Percentiles rank a stretch among this genome's conserved stretches.
phyloP scores from a whole-genome alignment of 2,888 invertebrate genomes.

The Anticlea derivata region DNA sequence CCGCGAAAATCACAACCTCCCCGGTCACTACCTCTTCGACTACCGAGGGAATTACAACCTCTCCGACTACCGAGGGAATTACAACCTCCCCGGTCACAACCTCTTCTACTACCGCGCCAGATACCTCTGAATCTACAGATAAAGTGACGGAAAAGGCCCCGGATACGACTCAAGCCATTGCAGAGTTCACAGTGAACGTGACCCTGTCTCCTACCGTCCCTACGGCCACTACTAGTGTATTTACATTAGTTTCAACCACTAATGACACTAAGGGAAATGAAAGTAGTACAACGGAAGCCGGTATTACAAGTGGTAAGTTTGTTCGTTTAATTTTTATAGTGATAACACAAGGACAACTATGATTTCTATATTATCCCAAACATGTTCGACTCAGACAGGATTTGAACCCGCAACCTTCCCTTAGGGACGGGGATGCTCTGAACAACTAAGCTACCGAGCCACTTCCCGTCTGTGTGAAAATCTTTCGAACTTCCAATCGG shows the following conservation, averaged over 20 bases:
- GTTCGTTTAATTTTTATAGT: too few species aligned
- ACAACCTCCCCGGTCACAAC: slow-evolving; percentile 19
- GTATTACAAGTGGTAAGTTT: slow-evolving; percentile 19
- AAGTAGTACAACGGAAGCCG: slow-evolving; percentile 42
- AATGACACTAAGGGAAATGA: slow-evolving; percentile 41
- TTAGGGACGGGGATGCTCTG: too few species aligned
- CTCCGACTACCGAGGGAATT: slow-evolving; percentile 17
- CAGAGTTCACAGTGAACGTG: slow-evolving; percentile 69
- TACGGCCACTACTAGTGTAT: slow-evolving; percentile 54
- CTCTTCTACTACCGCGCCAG: slow-evolving; percentile 10
- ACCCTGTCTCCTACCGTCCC: slow-evolving; percentile 61
- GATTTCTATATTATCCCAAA: too few species aligned
- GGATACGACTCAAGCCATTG: slow-evolving; percentile 36
- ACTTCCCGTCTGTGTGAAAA: too few species aligned
- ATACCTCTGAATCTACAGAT: slow-evolving; percentile 5
- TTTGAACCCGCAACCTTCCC: too few species aligned
- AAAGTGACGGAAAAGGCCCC: slow-evolving; percentile 11
- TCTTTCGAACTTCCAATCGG: too few species aligned
- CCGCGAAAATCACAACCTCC: slow-evolving; percentile 57
- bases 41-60: slow-evolving; percentile 22
- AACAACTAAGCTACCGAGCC: too few species aligned
- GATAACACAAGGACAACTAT: too few species aligned
- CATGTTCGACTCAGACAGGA: too few species aligned
- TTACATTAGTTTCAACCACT: slow-evolving; percentile 46
- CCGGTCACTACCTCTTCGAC: slow-evolving; percentile 26